Evolutionary conservation across 2,888 invertebrate genomes (phyloP).

Genomic region (Achlya flavicornis): DNA sequence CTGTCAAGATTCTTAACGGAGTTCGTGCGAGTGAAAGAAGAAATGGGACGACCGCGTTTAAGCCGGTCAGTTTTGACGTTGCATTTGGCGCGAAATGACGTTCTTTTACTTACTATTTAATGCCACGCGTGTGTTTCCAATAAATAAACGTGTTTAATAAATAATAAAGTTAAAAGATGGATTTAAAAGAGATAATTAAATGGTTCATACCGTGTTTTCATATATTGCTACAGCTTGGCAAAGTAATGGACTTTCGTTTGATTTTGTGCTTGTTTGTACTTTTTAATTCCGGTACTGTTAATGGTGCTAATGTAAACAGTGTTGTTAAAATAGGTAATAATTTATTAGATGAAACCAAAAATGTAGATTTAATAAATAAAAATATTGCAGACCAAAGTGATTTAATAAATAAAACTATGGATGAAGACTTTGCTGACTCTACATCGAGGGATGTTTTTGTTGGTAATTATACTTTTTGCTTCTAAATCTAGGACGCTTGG

Average conservation of each 20-base stretch:
- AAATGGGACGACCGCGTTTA: conserved; percentile 51
- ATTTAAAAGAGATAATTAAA: conserved; percentile 77
- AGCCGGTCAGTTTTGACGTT: conserved; percentile 50
- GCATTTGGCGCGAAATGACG: conserved; percentile 59
- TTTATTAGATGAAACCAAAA: conserved; percentile 44
- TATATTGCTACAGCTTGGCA: conserved; percentile 52
- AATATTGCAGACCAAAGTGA: conserved; percentile 47
- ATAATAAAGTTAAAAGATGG: conserved; percentile 58
- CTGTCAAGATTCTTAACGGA: conserved; percentile 18
- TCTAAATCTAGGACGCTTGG: background rate
- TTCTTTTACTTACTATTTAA: conserved; percentile 14
- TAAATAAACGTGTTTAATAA: conserved; percentile 19
- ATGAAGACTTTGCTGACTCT: conserved; percentile 9
- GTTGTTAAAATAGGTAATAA: conserved; percentile 38
- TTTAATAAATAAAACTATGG: conserved; percentile 19
- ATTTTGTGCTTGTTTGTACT: conserved; percentile 65
- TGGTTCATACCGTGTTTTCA: conserved; percentile 80
- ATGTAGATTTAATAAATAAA: conserved; percentile 39
- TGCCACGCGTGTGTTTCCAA: background rate
- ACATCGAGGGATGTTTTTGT: background rate
- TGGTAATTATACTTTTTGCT: conserved; percentile 1
- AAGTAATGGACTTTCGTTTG: conserved; percentile 43
- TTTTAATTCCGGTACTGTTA: conserved; percentile 57
- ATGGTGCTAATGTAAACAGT: conserved; percentile 46
- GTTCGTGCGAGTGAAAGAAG: conserved; percentile 63